A percentile compares a stretch with the other conserved stretches of the same genome.
Conservation (phyloP, 2,888 invertebrate genomes). For the Ormyrus labotus region DNA sequence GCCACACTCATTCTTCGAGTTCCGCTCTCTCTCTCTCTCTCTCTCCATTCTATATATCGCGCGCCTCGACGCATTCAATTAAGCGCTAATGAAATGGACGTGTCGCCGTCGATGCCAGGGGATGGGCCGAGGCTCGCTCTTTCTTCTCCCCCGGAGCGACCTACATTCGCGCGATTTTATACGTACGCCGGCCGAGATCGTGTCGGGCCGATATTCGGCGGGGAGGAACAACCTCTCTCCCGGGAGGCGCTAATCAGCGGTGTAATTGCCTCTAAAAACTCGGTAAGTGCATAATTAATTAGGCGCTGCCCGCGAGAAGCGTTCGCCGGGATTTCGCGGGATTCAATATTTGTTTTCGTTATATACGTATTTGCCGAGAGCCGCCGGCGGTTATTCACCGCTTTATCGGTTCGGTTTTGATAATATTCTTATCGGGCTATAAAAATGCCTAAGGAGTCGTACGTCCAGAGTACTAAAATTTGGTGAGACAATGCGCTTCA, state of each 20-base stretch:
- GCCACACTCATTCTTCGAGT: slow-evolving; percentile 5
- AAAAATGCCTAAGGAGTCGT: no score
- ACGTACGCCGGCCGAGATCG: neutral
- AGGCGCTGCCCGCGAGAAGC: no score
- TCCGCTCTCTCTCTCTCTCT: slow-evolving; percentile 2
- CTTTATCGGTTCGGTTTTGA: no score
- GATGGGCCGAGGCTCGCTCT: slow-evolving; percentile 22
- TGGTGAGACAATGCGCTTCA: no score
- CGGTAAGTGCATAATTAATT: neutral
- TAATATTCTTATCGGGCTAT: no score
- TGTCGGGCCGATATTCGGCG: neutral
- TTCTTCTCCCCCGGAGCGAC: slow-evolving; percentile 11
- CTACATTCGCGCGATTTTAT: slow-evolving; percentile 38
- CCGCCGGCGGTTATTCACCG: no score
- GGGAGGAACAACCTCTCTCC: neutral
- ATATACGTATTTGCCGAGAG: no score
- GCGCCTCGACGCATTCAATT: slow-evolving; percentile 66
- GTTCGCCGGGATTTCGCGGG: no score
- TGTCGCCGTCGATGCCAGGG: slow-evolving; percentile 58
- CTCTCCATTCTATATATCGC: neutral
- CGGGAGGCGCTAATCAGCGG: slow-evolving; percentile 9
- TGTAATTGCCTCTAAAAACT: slow-evolving; percentile 15
- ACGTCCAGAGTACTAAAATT: no score
- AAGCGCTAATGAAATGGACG: slow-evolving; percentile 70
- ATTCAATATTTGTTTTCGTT: no score